These are phyloP conservation scores for Brevimyrus niger DNA, from an alignment of 2,113 vertebrate species.

Conservation along the genomic window DNA sequence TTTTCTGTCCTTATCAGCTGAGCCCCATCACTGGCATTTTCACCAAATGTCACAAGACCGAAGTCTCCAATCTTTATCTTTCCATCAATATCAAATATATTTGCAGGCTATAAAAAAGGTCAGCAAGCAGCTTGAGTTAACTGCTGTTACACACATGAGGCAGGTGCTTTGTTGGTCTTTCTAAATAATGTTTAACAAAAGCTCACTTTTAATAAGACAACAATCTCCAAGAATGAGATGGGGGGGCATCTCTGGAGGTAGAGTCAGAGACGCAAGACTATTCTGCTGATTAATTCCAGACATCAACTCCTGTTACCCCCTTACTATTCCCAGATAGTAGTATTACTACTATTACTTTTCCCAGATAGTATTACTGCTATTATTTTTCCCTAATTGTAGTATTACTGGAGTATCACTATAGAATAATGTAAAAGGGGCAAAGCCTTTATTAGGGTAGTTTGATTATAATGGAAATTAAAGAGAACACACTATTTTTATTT, in stretches of 20 bases:
- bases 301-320: not conserved
- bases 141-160: not conserved
- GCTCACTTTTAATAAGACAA: not conserved
- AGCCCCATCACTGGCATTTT: not conserved
- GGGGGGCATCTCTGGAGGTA: not conserved
- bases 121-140: not conserved
- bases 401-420: not conserved
- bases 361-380: not conserved
- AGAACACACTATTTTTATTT: not conserved
- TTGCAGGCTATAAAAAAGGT: constrained; percentile 53
- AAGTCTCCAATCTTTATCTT: constrained; percentile 73
- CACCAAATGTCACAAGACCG: constrained; percentile 55
- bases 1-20: constrained; percentile 30
- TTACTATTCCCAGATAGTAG: not conserved
- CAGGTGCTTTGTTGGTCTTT: not conserved
- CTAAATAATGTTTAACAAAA: not conserved
- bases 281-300: not conserved
- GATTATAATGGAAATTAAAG: not conserved
- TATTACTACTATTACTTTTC: too few relatives aligned
- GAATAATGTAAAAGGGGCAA: not conserved
- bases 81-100: constrained; percentile 53
- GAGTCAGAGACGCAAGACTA: not conserved
- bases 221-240: not conserved
- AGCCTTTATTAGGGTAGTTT: not conserved
- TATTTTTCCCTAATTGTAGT: too few relatives aligned